phyloP scores from a whole-genome alignment of 1,140 invertebrate genomes.

The Drosophila repletoides region DNA sequence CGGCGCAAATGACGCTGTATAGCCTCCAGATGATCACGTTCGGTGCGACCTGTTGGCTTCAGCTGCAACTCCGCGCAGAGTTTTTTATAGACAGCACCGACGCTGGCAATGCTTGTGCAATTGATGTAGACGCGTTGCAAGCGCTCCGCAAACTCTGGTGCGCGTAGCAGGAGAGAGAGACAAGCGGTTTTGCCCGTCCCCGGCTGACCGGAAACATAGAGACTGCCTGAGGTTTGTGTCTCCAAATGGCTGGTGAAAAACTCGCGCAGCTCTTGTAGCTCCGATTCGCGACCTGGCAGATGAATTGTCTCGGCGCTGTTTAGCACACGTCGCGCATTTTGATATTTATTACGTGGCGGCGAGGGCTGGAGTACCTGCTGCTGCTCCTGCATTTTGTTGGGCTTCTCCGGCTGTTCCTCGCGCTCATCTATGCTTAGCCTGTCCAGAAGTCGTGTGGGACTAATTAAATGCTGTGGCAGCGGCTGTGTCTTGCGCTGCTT shows the following conservation, averaged over 20 bases:
- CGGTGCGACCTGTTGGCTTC: constrained; percentile 83
- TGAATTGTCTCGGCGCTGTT: constrained; percentile 87
- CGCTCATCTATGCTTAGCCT: constrained; percentile 78
- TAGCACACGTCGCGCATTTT: constrained; percentile 86
- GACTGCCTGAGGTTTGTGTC: constrained; percentile 87
- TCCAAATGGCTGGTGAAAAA: constrained; percentile 89
- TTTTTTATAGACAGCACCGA: constrained; percentile 88
- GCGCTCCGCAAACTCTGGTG: constrained; percentile 84
- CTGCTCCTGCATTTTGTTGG: constrained; percentile 38
- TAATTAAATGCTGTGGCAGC: constrained; percentile 66
- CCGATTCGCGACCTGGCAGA: constrained; percentile 90
- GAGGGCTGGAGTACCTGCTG: constrained; percentile 17
- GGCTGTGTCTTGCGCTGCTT: constrained; percentile 60
- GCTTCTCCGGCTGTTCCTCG: constrained; percentile 22
- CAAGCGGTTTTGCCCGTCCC: constrained; percentile 98
- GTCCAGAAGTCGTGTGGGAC: constrained; percentile 69
- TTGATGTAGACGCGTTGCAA: constrained; percentile 90
- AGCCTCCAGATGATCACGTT: constrained; percentile 85
- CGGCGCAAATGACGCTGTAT: constrained; percentile 87
- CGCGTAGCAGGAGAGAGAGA: constrained; percentile 88
- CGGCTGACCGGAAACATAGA: constrained; percentile 96
- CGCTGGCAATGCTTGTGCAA: constrained; percentile 91
- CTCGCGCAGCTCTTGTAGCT: constrained; percentile 87
- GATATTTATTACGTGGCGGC: constrained; percentile 82
- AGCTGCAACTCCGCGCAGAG: constrained; percentile 87